Base-by-base conservation (phyloP, 2,797 vertebrate species). In the Pangasius macronema region DNA sequence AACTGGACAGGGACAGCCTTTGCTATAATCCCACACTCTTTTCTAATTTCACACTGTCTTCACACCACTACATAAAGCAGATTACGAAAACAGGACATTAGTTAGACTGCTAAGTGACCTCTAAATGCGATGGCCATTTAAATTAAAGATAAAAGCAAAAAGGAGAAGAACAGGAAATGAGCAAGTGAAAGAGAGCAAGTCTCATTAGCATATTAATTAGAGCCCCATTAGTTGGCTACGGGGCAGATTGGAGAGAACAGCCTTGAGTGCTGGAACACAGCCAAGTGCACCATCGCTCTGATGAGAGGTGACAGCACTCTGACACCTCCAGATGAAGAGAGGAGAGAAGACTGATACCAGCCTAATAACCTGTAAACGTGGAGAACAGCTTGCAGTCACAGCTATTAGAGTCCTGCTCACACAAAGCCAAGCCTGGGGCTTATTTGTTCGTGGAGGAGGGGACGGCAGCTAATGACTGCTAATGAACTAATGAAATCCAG, bases 161-260 rank as follows among this genome's bases (percentile, higher is more conserved):
- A 51, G 51, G 24, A 86, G 82, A 87, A 63, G 76, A 88, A 10
- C 83, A 83, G 72, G 53, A 86, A 79, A 39, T 46, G n/a, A 85
- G 85, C 61, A 67, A 55, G 70, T 79, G 86, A 68, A 76, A n/a
- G 42, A 42, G 84, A 79, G 84, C 85, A 89, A 82, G 92, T 90
- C 86, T 85, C 87, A 93, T 94, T 93, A 92, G 92, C 93, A 93
- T 94, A 92, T 95, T 93, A 95, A 95, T 93, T 86, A 92, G 65
- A 89, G 57, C 94, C 89, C 87, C 86, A 91, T 94, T 90, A 89
- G 88, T 90, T 79, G 84, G 51, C 53, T 89, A 82, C 59, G 51
- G 75, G 65, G 68, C 68, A 80, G 80, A 86, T 53, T 42, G 88
- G 86, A 89, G 86, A 89, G 83, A 83, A 75, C 75, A 4, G 87